These are phyloP conservation scores for Chymomyza amoena DNA, from an alignment of 2,888 invertebrate genomes.

Conservation along the genomic window DNA sequence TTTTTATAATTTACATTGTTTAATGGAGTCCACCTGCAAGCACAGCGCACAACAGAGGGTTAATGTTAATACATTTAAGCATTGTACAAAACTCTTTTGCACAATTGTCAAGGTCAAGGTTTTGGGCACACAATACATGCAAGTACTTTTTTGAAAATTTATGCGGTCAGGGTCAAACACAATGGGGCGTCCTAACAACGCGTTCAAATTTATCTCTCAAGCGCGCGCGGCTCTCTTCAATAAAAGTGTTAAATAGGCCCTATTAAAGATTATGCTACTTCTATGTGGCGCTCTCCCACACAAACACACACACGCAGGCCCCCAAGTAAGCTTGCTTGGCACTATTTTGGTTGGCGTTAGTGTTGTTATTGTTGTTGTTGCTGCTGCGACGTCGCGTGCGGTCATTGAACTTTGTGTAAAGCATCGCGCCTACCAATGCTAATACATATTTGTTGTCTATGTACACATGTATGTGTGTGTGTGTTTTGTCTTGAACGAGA, in stretches of 20 bases:
- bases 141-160: neutral
- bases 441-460: neutral
- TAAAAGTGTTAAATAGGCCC: neutral
- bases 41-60: neutral
- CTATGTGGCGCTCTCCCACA: neutral
- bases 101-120: slow-evolving; percentile 20
- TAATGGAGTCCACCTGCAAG: neutral
- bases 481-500: slow-evolving; percentile 15
- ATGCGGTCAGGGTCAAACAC: neutral
- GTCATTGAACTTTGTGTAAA: slow-evolving; percentile 34
- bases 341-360: slow-evolving; percentile 24
- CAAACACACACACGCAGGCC: neutral
- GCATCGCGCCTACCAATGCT: neutral
- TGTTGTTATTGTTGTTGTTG: neutral
- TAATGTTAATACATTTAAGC: neutral
- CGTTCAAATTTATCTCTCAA: neutral
- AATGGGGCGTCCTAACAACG: neutral
- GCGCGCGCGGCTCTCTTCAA: neutral
- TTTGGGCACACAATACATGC: neutral
- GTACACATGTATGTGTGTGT: neutral
- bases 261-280: neutral
- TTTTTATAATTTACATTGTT: neutral
- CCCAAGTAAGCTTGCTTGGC: slow-evolving; percentile 15
- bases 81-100: neutral
- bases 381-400: slow-evolving; percentile 4